These are phyloP conservation scores for Heteromormyrus szaboi DNA, from an alignment of 2,797 vertebrate species.

Conservation along the genomic window DNA sequence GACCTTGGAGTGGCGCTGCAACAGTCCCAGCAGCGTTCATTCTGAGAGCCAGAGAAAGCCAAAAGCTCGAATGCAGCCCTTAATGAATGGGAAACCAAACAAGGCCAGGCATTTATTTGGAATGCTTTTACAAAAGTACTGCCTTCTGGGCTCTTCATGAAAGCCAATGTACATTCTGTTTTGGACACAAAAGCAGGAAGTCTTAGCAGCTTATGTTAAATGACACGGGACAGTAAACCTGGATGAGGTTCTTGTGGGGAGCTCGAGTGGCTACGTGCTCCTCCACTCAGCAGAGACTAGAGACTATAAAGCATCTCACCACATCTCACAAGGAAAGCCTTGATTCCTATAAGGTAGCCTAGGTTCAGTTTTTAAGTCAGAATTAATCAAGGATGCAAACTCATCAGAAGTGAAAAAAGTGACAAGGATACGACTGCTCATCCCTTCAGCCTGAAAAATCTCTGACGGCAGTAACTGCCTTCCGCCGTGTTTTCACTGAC, in stretches of 20 bases:
- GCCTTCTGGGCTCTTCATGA: not conserved
- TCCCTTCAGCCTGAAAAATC: not conserved
- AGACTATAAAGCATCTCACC: not conserved
- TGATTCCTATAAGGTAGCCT: not conserved
- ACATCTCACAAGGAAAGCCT: not conserved
- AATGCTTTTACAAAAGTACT: not conserved
- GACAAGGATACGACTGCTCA: not conserved
- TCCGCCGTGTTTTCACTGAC: not conserved
- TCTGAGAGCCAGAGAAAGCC: not conserved
- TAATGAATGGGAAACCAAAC: not conserved
- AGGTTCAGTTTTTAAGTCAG: not conserved
- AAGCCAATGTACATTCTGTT: not conserved
- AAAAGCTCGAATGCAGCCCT: not conserved
- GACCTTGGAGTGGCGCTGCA: not conserved
- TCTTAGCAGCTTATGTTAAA: not conserved
- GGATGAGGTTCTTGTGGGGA: not conserved
- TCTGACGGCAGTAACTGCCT: not conserved
- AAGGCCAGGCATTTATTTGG: not conserved
- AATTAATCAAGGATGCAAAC: not conserved
- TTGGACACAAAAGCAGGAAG: not conserved
- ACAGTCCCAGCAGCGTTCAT: not conserved
- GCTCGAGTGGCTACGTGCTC: not conserved
- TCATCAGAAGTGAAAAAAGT: not conserved
- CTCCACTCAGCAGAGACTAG: not conserved
- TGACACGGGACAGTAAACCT: not conserved